Base-by-base conservation (phyloP, 2,113 vertebrate genomes). In the Otolemur garnettii region DNA sequence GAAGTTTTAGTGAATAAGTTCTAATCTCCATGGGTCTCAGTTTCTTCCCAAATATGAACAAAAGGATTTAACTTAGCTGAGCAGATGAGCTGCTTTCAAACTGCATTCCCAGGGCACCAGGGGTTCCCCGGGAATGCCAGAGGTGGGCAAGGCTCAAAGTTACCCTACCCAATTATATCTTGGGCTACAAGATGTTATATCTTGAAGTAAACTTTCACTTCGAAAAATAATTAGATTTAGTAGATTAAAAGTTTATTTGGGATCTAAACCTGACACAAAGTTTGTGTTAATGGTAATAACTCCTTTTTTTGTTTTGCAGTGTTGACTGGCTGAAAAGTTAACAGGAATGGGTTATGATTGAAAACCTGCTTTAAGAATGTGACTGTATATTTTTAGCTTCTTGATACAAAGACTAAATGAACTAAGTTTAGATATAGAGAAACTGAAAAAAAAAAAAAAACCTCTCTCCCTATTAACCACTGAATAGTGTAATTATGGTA, bases 41-140 rank as follows among this genome's bases (percentile, higher is more conserved):
- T 62, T 77, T 75, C 90, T 92, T 93, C 87, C 81, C 81, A 96
- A 33, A 81, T 80, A 89, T 33, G 89, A 93, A 92, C 85, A 50
- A 92, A 83, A 90, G 77, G 69, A 69, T 82, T 81, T 96, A 86
- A 77, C 50, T 60, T 57, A 45, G 75, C 93, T 92, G 82, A 94
- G 66, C 66, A 95, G 75, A 94, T 92, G 85, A 94, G 66, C 66
- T 94, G 68, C 80, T 80, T 97, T 64, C 72, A 60, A 57, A 21
- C 74, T 55, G 9, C 9, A 53, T 62, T 38, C 62, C 35, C 59
- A 68, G 75, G 53, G 17, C 18, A 18, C 11, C 5, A 42, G 24
- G 30, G 53, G 26, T 33, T 80, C 82, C 53, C 19, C 1, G 33
- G 17, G 18, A 69, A 33, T 10, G 64, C n/a, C 5, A 60, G 4